These are phyloP conservation scores for Nycticebus coucang DNA, from an alignment of 2,113 vertebrate species.

Conservation along the genomic window DNA sequence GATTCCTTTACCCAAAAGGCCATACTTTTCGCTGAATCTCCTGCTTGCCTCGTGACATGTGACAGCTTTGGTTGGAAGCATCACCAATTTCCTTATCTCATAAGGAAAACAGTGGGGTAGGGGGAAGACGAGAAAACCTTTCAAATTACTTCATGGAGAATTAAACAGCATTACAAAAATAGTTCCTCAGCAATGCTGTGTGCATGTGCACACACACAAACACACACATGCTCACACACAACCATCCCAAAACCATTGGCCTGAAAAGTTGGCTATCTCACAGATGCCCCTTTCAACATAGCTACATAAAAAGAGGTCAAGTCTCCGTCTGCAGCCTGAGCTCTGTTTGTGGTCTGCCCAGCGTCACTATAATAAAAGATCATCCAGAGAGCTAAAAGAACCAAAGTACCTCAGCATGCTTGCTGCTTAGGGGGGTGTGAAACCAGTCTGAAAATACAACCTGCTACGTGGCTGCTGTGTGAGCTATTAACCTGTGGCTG, in stretches of 20 bases:
- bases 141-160: background rate
- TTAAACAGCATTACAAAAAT: constrained; percentile 11
- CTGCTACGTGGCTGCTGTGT: background rate
- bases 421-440: constrained; percentile 33
- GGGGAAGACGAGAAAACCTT: background rate
- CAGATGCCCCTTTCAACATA: constrained; percentile 27
- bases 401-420: constrained; percentile 29
- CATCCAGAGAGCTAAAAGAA: constrained; percentile 64
- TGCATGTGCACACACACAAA: background rate
- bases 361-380: constrained; percentile 74
- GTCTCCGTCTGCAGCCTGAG: constrained; percentile 61
- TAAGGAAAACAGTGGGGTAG: background rate
- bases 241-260: constrained; percentile 45
- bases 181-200: background rate
- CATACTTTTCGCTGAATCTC: background rate
- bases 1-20: background rate
- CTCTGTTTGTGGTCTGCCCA: constrained; percentile 70
- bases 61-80: background rate
- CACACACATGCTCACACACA: background rate
- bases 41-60: background rate
- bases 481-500: background rate
- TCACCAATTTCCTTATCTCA: background rate
- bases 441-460: constrained; percentile 66
- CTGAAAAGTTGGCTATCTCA: constrained; percentile 53
- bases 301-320: constrained; percentile 73